A percentile compares a stretch with the other conserved stretches of the same genome.
These are phyloP conservation scores for Ophion ellenae DNA, from an alignment of 2,888 invertebrate species.

Conservation along the genomic window DNA sequence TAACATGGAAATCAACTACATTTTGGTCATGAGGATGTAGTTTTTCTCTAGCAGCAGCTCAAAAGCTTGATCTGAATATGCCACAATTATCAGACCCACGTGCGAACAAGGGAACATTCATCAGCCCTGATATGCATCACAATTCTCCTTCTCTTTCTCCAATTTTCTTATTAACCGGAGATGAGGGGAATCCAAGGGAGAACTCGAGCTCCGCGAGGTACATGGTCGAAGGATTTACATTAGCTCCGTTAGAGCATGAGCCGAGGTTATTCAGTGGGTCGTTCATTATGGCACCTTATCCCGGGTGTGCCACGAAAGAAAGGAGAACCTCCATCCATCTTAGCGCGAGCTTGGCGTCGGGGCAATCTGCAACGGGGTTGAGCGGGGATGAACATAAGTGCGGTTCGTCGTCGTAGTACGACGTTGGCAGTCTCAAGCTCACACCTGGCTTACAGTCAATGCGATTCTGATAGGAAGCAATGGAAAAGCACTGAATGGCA, in stretches of 20 bases:
- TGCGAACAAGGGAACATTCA: not conserved
- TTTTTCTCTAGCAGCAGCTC: too few species aligned
- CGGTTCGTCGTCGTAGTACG: constrained; percentile 24
- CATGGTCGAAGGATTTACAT: constrained; percentile 28
- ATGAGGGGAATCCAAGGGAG: not conserved
- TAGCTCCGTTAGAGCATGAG: constrained; percentile 20
- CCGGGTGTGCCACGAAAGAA: constrained; percentile 42
- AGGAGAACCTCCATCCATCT: constrained; percentile 39
- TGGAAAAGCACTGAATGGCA: constrained; percentile 73
- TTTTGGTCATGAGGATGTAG: not conserved
- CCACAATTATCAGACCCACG: not conserved
- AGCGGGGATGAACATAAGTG: constrained; percentile 37
- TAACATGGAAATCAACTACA: not conserved
- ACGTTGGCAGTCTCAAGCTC: constrained; percentile 32
- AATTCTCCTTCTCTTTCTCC: not conserved
- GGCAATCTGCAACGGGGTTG: constrained; percentile 13
- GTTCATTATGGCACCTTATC: constrained; percentile 47
- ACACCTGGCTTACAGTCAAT: constrained; percentile 51
- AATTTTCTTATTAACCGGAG: not conserved
- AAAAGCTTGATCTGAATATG: not conserved
- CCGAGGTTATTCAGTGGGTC: constrained; percentile 35
- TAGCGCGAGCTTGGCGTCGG: constrained; percentile 2
- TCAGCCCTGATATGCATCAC: not conserved
- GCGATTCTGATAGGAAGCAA: constrained; percentile 58
- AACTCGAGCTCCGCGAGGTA: constrained; percentile 2